Percentiles rank a stretch among this genome's conserved stretches.
Evolutionary conservation across 2,113 vertebrate genomes (phyloP).

Genomic region (Ciconia maguari): DNA sequence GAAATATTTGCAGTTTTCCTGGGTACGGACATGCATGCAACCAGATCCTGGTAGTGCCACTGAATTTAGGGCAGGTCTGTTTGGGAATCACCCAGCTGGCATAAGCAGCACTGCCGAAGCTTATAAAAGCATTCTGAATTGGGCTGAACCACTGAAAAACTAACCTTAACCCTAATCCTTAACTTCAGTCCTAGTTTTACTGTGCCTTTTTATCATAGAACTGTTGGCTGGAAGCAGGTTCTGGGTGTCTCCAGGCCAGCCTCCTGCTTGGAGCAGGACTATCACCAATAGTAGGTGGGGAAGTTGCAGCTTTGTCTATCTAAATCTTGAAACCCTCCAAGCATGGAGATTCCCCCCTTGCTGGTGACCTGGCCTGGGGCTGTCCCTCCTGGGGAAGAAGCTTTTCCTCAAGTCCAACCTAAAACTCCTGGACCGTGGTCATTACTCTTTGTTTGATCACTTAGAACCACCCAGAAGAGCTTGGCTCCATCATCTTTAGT

Average conservation of each 20-base stretch:
- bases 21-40: not conserved
- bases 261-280: not conserved
- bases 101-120: not conserved
- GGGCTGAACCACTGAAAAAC: not conserved
- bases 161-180: not conserved
- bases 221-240: not conserved
- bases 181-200: not conserved
- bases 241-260: not conserved
- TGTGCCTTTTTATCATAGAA: not conserved
- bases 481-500: not conserved
- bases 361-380: not conserved
- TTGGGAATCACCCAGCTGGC: not conserved
- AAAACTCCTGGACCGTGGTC: not conserved
- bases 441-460: not conserved
- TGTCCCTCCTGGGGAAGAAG: not conserved
- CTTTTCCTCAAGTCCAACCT: not conserved
- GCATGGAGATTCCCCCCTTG: accelerated
- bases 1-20: not conserved
- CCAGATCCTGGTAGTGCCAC: not conserved
- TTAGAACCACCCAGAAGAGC: not conserved
- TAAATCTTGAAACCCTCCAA: not conserved
- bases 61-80: not conserved
- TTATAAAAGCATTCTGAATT: not conserved
- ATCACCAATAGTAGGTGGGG: not conserved
- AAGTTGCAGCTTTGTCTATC: not conserved